Conservation (phyloP, 2,888 invertebrate species). For the Lasioglossum leucozonium region DNA sequence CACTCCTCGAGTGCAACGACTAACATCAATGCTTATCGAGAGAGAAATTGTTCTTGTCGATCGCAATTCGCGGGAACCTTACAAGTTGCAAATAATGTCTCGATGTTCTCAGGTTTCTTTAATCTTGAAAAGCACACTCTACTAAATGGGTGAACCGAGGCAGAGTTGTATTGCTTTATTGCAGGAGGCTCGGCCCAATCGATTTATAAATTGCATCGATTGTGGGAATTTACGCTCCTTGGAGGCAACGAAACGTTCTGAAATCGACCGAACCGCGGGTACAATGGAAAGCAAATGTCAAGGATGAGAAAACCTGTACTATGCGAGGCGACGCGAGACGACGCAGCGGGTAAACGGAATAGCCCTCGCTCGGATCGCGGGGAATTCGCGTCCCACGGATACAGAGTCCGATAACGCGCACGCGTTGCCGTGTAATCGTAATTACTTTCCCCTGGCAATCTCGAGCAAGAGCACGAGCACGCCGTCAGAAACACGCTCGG, state of each 20-base stretch:
- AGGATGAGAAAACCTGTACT: neutral
- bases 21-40: too few relatives aligned
- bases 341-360: neutral
- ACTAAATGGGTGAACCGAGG: too few relatives aligned
- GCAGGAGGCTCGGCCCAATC: too few relatives aligned
- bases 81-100: too few relatives aligned
- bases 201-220: too few relatives aligned
- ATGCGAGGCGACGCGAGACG: neutral
- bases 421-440: slow-evolving; percentile 35
- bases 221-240: too few relatives aligned
- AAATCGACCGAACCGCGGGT: neutral
- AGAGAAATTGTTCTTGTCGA: too few relatives aligned
- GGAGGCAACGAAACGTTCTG: neutral
- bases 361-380: neutral
- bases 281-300: slow-evolving; percentile 8
- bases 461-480: neutral
- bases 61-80: too few relatives aligned
- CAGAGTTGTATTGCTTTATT: too few relatives aligned
- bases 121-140: too few relatives aligned
- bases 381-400: slow-evolving; percentile 23
- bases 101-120: too few relatives aligned
- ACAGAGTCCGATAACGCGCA: slow-evolving; percentile 27
- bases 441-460: slow-evolving; percentile 55
- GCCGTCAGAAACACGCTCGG: neutral
- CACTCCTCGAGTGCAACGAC: too few relatives aligned